Conservation (phyloP, 1,140 invertebrate genomes). For the Scylla paramamosain region DNA sequence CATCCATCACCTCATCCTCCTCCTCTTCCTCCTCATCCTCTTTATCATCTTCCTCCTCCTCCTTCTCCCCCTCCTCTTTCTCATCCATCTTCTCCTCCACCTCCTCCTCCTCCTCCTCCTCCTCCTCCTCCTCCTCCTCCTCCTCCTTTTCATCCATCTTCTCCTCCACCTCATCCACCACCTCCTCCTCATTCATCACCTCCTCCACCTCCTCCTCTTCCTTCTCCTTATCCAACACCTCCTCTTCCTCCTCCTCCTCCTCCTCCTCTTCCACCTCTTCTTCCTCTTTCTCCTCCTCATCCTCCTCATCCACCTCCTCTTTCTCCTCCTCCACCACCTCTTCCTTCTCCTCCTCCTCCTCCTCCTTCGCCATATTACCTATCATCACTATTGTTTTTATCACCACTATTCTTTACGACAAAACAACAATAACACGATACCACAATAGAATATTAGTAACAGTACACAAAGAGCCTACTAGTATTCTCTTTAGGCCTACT, state of each 20-base stretch:
- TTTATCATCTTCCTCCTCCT: background rate
- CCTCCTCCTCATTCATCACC: background rate
- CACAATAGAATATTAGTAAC: too few species aligned
- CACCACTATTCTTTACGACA: too few species aligned
- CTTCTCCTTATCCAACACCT: background rate
- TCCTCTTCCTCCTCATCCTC: background rate
- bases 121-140: background rate
- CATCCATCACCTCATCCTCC: background rate
- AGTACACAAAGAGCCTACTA: too few species aligned
- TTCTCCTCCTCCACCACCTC: too few species aligned
- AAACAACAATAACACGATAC: too few species aligned
- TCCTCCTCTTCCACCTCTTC: background rate
- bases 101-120: background rate
- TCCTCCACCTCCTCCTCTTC: background rate
- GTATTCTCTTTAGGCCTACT: too few species aligned
- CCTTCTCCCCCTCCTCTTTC: background rate
- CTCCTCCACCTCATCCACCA: background rate
- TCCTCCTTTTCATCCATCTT: background rate
- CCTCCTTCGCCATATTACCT: too few species aligned
- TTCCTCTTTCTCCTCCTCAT: too few species aligned
- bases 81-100: background rate
- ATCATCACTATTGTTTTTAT: too few species aligned
- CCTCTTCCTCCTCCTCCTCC: background rate
- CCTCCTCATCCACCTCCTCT: too few species aligned
- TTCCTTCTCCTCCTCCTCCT: too few species aligned